Evolutionary conservation across 64 coral and sea anemone species (phyloP), one percentile per base, ranked within the genome.

Genomic region (Montipora sp.): DNA sequence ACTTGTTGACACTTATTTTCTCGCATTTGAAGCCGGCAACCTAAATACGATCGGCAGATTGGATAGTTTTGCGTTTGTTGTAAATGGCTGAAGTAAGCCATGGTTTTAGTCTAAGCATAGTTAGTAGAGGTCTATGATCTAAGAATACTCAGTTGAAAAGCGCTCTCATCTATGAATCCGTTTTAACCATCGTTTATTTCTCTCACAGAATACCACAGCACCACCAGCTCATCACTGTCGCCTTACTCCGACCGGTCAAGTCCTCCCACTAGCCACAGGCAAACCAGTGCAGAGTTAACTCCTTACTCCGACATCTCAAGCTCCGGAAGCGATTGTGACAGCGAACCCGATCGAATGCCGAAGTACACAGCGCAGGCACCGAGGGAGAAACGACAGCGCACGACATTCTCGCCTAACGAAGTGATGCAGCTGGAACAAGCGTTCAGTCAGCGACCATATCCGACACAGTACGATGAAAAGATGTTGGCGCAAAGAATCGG

Each of bases 271-370:
- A 78, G 45, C 77, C 48, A 51, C 48, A 51, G 77, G 14, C 9
- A 65, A 36, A 63, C 9, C 13, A 81, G 79, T 53, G 51, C 79
- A 63, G 8, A 0, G 14, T 44, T 23, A 44, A 43, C 79, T 63
- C 24, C 79, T 81, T 81, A 51, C 50, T 79, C 79, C 10, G 79
- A 81, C 55, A 60, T 14, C 55, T 4, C 51, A 24, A 81, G 55
- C 36, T 61, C 79, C 53, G 24, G 7, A 24, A 82, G 80, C 22
- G 36, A 36, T 36, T 36, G 36, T 36, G 36, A 36, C 36, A 36
- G 36, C 36, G 80, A 63, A 15, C 44, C 57, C 57, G 80, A 63
- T 82, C 80, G 16, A 82, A 21, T 82, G 15, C n/a, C 80, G 12
- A 82, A 23, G 1, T 8, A 60, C 36, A 60, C 80, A 0, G 80